phyloP scores from a whole-genome alignment of 2,113 vertebrate genomes.

The Ailuropoda melanoleuca region DNA sequence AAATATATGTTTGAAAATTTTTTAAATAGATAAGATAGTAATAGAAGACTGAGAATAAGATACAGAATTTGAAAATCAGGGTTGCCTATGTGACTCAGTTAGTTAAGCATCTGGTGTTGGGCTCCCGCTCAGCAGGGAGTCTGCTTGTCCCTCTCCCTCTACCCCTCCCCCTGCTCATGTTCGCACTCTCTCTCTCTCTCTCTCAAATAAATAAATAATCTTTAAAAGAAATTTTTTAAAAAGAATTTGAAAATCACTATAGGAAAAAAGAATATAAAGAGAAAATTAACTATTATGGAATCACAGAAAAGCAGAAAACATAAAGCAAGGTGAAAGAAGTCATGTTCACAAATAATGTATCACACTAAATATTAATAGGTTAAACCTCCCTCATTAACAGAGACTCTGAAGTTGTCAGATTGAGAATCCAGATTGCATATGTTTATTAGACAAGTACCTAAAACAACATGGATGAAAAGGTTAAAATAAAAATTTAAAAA shows the following conservation, averaged over 20 bases:
- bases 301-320: background rate
- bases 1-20: background rate
- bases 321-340: background rate
- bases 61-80: background rate
- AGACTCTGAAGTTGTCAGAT: background rate
- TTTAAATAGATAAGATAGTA: background rate
- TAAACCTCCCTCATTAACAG: background rate
- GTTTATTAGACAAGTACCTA: background rate
- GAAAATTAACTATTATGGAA: background rate
- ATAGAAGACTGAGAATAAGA: background rate
- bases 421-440: background rate
- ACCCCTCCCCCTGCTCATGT: background rate
- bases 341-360: conserved; percentile 1
- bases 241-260: background rate
- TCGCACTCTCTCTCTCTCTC: background rate
- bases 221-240: background rate
- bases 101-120: background rate
- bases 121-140: background rate
- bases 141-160: background rate
- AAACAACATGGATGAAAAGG: background rate
- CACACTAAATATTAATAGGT: background rate
- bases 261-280: background rate
- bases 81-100: background rate
- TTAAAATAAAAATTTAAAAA: background rate
- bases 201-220: background rate